Evolutionary conservation across 2,888 invertebrate genomes (phyloP).

Genomic region (Tiliacea aurago): DNA sequence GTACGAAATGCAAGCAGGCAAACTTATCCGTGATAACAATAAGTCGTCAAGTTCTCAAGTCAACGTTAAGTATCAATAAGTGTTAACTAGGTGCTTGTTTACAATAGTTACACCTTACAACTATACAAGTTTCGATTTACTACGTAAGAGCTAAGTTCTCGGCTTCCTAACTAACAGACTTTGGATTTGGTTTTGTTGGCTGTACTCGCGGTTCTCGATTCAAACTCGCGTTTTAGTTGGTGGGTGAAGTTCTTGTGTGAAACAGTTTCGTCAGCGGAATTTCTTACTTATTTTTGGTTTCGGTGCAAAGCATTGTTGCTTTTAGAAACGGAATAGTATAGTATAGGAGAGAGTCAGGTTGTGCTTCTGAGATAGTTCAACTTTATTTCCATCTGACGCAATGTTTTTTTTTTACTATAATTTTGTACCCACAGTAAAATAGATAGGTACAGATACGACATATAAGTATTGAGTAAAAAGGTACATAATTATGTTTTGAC

Average conservation of each 20-base stretch:
- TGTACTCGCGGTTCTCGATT: conserved; percentile 69
- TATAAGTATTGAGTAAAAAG: too few species aligned
- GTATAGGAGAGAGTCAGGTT: background rate
- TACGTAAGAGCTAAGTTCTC: conserved; percentile 67
- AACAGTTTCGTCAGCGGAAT: background rate
- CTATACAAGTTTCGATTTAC: conserved; percentile 62
- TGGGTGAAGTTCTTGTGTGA: conserved; percentile 6
- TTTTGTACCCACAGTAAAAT: too few species aligned
- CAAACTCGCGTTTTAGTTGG: conserved; percentile 32
- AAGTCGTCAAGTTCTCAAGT: conserved; percentile 53
- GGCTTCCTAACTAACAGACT: conserved; percentile 74
- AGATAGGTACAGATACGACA: too few species aligned
- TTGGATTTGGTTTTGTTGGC: conserved; percentile 71
- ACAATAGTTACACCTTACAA: conserved; percentile 63
- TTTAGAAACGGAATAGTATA: background rate
- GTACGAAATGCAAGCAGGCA: conserved; percentile 34
- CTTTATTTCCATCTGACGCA: background rate
- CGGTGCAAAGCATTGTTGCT: background rate
- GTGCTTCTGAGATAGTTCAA: background rate
- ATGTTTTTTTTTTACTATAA: too few species aligned
- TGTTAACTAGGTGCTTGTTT: conserved; percentile 74
- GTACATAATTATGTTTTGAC: too few species aligned
- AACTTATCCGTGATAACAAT: conserved; percentile 51
- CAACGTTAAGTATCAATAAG: conserved; percentile 64
- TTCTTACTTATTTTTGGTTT: conserved; percentile 2